Evolutionary conservation across 2,797 vertebrate species (phyloP), one percentile per base, ranked within the genome.

Genomic region (Lithobates pipiens): DNA sequence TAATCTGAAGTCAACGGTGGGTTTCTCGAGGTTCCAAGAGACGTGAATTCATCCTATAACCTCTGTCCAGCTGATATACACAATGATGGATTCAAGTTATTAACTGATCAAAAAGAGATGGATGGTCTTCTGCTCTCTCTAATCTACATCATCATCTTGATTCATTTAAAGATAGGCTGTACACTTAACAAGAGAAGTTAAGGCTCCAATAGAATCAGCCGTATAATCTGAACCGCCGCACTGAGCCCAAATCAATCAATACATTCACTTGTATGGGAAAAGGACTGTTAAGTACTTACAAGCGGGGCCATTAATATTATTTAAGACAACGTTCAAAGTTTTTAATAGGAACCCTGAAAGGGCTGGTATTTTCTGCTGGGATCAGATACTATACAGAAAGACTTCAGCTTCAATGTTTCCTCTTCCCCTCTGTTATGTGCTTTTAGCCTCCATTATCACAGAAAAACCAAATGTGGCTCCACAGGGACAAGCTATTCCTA

Each of bases 111-210:
- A 95, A 97, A 95, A 91, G 96, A 98, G 97, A 99, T 97, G 97
- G 97, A 99, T 98, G 97, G 94, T 83, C 90, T 93, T 85, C 95
- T 95, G 96, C 96, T 97, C 92, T 93, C 94, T 95, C 96, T 97
- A 97, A 99, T 99, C 97, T 97, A 97, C 96, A 96, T 98, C 97
- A 98, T 98, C 97, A 98, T 98, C 97, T 96, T 97, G 97, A 99
- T 99, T 96, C 96, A 98, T 97, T 98, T 98, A 98, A 96, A 97
- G 97, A 98, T 98, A 98, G 89, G 92, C 91, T 93, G 89, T 89
- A 90, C 90, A 95, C 97, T 99, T 98, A 82, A 86, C 80, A 97
- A 97, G 97, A 96, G 97, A 97, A 96, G 97, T 97, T 97, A 98
- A 96, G 95, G 92, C 95, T 94, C 95, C 94, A 96, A 98, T 98